Evolutionary conservation across 2,797 vertebrate genomes (phyloP), one percentile per base, ranked within the genome.

Genomic region (Sphenodon punctatus): DNA sequence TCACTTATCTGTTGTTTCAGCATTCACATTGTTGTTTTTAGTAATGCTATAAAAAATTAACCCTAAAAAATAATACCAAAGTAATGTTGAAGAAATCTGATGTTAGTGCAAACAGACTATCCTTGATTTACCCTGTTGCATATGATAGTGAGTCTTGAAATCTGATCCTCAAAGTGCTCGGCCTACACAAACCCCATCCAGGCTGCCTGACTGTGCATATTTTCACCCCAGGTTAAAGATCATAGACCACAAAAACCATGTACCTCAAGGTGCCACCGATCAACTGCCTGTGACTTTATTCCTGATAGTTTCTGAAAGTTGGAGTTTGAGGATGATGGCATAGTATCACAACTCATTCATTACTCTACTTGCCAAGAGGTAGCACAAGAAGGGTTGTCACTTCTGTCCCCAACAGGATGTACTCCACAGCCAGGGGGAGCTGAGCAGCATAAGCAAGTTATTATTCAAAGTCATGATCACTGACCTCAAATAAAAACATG

Each of bases 321-420:
- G 34, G 30, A 65, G 78, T 68, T 23, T 58, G 13, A 64, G 41
- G 5, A 17, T 48, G 53, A 10, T 30, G 39, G 64, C 42, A 61
- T 22, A 16, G 27, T 71, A 38, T 42, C 65, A 45, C 14, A 22
- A 39, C 53, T 88, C 8, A 19, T 65, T 65, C 30, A 64, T 8
- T 36, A 6, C 51, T 53, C 12, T 63, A n/a, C 3, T n/a, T 68
- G n/a, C 42, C 36, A 55, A 30, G 20, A 87, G 55, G 10, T 68
- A 51, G 25, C 4, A 1, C 41, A 61, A 38, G 19, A 79, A 32
- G 9, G 6, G 27, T 6, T 17, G 17, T 32, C 9, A 17, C 20
- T 72, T 53, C 42, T 82, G 67, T 82, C 20, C 45, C 59, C 81
- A 61, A 63, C 36, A 81, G 49, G 78, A 81, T n/a, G 10, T 23